Base-by-base conservation (phyloP, 2,113 vertebrate species). In the Oryctolagus cuniculus region DNA sequence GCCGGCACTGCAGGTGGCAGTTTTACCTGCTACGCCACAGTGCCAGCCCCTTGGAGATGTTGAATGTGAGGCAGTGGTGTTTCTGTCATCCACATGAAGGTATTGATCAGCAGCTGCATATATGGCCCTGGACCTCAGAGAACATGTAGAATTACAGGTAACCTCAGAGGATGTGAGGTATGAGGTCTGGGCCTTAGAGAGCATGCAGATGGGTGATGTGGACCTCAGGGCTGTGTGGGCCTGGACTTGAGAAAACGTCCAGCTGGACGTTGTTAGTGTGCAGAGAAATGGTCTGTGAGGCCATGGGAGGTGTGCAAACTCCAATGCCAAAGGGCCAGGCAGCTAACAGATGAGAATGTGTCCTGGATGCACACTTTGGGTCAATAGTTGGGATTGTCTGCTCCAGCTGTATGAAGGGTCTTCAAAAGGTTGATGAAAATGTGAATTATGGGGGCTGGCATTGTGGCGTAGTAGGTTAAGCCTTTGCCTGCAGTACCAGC, bases 161-260 rank as follows among this genome's bases (percentile, higher is more conserved):
- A 91, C 64, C 16, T 61, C 55, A 77, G 34, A 63, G 66, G 34
- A 90, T 70, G 55, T 70, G 21, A 36, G 74, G 24, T 90, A 29
- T 80, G 61, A 87, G 66, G 22, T 81, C 21, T 31, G 31, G 12
- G 34, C 24, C 53, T 87, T 25, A 64, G 53, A 93, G 31, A 74
- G 36, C 27, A 64, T 13, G 7, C 13, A 29, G 9, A 31, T 29
- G 63, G 63, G 9, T 80, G 79, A 38, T 70, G 15, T 91, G 51
- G 58, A 49, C 34, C 10, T 74, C 49, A 88, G 61, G 83, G 34
- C 3, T 78, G 1, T 27, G 36, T 85, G 74, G 53, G 38, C 13
- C 24, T 80, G 29, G 38, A 72, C n/a, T 78, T 73, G 13, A 91
- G 79, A 78, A 89, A 75, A 84, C 80, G 34, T 74, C 24, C n/a